Conservation (phyloP, 2,797 vertebrate genomes). For the Coregonus sp. region DNA sequence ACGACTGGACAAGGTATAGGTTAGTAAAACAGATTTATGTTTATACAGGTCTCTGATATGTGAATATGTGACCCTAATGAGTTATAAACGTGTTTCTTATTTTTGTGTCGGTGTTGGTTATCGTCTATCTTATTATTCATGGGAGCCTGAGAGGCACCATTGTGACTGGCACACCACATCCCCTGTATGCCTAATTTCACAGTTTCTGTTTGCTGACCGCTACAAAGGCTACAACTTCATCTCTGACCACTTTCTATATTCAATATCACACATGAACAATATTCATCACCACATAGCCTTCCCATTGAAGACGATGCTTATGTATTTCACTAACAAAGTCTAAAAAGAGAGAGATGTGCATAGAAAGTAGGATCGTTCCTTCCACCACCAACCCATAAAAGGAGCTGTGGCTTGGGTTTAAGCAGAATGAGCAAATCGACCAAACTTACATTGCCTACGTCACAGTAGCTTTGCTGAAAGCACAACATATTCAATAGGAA, state of each 20-base stretch:
- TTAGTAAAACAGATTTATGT: not conserved
- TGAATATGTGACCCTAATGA: not conserved
- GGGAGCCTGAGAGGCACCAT: constrained; percentile 56
- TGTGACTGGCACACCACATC: constrained; percentile 60
- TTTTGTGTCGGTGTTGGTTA: constrained; percentile 56
- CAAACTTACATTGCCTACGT: constrained; percentile 49
- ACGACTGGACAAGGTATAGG: not conserved
- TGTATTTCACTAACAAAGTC: constrained; percentile 32
- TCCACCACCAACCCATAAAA: not conserved
- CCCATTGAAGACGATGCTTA: constrained; percentile 36
- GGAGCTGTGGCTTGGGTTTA: not conserved
- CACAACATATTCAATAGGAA: constrained; percentile 38
- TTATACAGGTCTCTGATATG: not conserved
- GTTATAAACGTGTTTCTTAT: constrained; percentile 2
- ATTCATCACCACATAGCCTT: constrained; percentile 22
- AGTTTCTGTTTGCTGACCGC: constrained; percentile 46
- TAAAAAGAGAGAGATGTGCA: not conserved
- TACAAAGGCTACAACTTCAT: not conserved
- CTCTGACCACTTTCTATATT: constrained; percentile 43
- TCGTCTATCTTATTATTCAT: constrained; percentile 66
- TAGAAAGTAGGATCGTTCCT: not conserved
- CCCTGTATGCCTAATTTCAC: constrained; percentile 65
- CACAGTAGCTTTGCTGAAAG: constrained; percentile 41
- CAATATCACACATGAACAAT: constrained; percentile 34
- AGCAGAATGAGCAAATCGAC: constrained; percentile 52